Conservation (phyloP, 2,113 vertebrate genomes). For the Oophaga pumilio region DNA sequence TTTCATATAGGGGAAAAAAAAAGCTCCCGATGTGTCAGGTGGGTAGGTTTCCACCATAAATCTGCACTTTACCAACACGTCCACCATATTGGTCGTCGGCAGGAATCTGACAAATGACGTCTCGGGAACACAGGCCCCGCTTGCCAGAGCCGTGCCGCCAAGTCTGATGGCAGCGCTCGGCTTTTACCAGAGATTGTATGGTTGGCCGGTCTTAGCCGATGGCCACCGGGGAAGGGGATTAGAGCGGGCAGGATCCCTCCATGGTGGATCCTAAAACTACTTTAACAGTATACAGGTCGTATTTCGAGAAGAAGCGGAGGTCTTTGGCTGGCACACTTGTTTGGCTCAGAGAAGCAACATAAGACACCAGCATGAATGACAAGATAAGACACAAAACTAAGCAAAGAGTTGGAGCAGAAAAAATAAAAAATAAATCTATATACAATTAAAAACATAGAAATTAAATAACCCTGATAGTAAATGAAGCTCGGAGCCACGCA, state of each 20-base stretch:
- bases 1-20: not conserved
- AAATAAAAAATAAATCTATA: not conserved
- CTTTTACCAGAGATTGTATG: too few species aligned
- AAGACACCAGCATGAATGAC: not conserved
- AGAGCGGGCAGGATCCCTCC: too few species aligned
- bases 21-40: not conserved
- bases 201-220: not conserved
- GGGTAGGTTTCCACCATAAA: not conserved
- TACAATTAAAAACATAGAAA: conserved; percentile 14
- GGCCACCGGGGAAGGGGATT: not conserved
- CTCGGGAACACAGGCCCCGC: too few species aligned
- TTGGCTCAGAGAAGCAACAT: conserved; percentile 46
- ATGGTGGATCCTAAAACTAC: too few species aligned
- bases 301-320: too few species aligned
- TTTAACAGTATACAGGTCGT: too few species aligned
- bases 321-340: too few species aligned
- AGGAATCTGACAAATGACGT: too few species aligned
- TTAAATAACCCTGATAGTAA: conserved; percentile 14
- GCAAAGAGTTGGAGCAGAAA: not conserved
- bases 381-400: not conserved
- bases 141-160: too few species aligned
- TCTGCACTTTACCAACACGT: too few species aligned
- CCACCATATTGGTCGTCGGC: too few species aligned
- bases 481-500: not conserved
- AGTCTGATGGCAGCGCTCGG: too few species aligned